Evolutionary conservation across 2,113 vertebrate genomes (phyloP), one percentile per base, ranked within the genome.

Genomic region (Microcebus jonahi): DNA sequence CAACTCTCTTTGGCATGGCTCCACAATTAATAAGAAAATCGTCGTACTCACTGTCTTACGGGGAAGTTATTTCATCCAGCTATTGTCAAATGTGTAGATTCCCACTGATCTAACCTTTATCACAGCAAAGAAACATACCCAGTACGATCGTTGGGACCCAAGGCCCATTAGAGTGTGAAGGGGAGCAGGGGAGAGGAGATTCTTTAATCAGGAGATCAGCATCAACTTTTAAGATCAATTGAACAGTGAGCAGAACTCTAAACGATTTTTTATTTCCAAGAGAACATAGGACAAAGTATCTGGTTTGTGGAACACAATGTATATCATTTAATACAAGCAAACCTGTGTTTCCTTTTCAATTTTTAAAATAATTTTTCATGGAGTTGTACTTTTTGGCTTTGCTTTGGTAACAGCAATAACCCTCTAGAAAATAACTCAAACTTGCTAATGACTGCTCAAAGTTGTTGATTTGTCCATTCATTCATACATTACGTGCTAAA

Each of bases 11-110:
- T 97, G 96, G 95, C 96, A 91, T 6, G 87, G 79, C 20, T 85
- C 79, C 89, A 94, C 14, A 93, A 87, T 93, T 97, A 91, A 94
- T 89, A 71, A 96, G 86, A 96, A 97, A 95, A 97, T 91, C 65
- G 91, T 45, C 83, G 63, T 50, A 90, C 79, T 96, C 77, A 50
- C 36, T 95, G 27, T 92, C 89, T 90, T 65, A 93, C 14, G 89
- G 79, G 76, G 77, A 94, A 94, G 36, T 89, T 91, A 95, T 88
- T 82, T 97, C 57, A 81, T 76, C 81, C 8, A 50, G 29, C 59
- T 68, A 20, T 63, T 95, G 80, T 96, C 80, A 95, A 80, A 93
- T 90, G 6, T 97, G 73, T 77, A 91, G 63, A 91, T 95, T 76
- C 63, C 57, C 63, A 93, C 27, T 36, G 63, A 94, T 87, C 59